Percentiles rank a stretch among this genome's conserved stretches.
These are phyloP conservation scores for Oedothorax gibbosus DNA, from an alignment of 1,140 invertebrate species.

Conservation along the genomic window DNA sequence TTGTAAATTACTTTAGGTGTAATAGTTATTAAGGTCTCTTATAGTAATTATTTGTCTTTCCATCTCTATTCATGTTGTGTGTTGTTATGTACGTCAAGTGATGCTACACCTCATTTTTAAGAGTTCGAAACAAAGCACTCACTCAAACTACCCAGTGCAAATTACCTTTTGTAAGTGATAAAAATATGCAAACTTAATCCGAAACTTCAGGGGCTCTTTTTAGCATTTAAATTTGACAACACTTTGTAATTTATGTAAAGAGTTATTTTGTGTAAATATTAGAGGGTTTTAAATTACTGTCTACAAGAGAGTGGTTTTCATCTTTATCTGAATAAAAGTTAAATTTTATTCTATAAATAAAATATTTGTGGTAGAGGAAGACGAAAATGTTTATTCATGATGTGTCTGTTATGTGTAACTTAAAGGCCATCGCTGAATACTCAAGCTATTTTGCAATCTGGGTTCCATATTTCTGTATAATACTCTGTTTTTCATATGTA, in stretches of 20 bases:
- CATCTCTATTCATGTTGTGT: slow-evolving; percentile 42
- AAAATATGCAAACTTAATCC: slow-evolving; percentile 41
- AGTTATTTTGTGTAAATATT: slow-evolving; percentile 60
- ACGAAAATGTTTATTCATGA: slow-evolving; percentile 20
- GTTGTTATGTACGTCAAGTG: slow-evolving; percentile 23
- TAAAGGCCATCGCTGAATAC: slow-evolving; percentile 39
- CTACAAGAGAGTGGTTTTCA: slow-evolving; percentile 53
- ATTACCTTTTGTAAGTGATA: slow-evolving; percentile 60
- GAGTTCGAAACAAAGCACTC: slow-evolving; percentile 26
- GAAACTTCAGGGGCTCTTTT: slow-evolving; percentile 47
- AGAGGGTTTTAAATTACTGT: slow-evolving; percentile 59
- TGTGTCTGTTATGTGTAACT: slow-evolving; percentile 21
- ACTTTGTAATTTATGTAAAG: slow-evolving; percentile 61
- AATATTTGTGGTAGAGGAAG: slow-evolving; percentile 27
- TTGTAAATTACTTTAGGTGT: too few species aligned
- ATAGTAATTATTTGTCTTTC: slow-evolving; percentile 47
- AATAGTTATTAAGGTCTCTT: not conserved
- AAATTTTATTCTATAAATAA: slow-evolving; percentile 46
- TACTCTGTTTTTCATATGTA: slow-evolving; percentile 59
- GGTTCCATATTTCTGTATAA: slow-evolving; percentile 59
- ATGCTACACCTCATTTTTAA: slow-evolving; percentile 40
- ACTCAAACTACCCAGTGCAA: slow-evolving; percentile 52
- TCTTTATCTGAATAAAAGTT: slow-evolving; percentile 40
- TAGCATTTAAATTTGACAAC: slow-evolving; percentile 53
- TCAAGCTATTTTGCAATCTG: slow-evolving; percentile 50